Conservation (phyloP, 30 jellyfish, hydroid and myxozoan genomes). For the Haliclystus octoradiatus region DNA sequence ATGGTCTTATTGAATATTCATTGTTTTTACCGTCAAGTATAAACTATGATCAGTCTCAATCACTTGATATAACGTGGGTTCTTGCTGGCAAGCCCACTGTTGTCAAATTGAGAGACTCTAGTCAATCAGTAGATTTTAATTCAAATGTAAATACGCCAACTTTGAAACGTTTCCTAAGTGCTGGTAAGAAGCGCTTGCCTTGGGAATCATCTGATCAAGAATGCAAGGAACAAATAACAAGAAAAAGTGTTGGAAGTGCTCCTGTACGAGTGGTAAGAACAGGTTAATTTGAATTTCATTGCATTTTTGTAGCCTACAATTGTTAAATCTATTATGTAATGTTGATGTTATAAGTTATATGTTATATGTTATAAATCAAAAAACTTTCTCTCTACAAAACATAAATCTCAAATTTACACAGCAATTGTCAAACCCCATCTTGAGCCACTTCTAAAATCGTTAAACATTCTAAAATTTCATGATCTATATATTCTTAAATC, state of each 20-base stretch:
- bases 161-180: conserved; percentile 50
- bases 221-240: conserved; percentile 10
- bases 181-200: conserved; percentile 74
- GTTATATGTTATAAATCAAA: no score
- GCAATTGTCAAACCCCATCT: no score
- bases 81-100: conserved; percentile 38
- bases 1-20: conserved; percentile 66
- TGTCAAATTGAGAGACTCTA: no score
- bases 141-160: not conserved
- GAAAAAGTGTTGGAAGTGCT: conserved; percentile 83
- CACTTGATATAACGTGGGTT: conserved; percentile 88
- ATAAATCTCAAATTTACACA: no score
- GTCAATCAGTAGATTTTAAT: not conserved
- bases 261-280: conserved; percentile 61
- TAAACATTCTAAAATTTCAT: no score
- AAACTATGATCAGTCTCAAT: conserved; percentile 10
- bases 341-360: no score
- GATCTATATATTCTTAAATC: no score
- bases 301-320: no score
- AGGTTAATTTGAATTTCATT: not conserved
- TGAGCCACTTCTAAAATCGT: no score
- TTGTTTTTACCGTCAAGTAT: conserved; percentile 36
- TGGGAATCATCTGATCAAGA: conserved; percentile 50
- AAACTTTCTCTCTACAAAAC: no score
- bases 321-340: no score